phyloP scores from a whole-genome alignment of 1,140 invertebrate species.

The Diachasmimorpha longicaudata region DNA sequence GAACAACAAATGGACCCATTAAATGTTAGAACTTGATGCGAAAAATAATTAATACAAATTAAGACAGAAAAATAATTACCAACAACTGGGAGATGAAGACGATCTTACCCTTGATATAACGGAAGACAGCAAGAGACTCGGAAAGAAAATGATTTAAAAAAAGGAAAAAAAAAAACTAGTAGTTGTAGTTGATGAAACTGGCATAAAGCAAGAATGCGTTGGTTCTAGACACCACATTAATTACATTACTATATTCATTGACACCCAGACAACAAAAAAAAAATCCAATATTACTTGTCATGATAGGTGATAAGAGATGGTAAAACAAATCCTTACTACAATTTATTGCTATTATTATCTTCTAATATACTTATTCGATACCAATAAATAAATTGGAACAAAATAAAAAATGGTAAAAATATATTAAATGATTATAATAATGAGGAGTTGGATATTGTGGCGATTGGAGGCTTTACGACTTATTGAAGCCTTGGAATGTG shows the following conservation, averaged over 20 bases:
- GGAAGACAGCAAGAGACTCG: conserved; percentile 11
- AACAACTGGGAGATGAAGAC: conserved; percentile 35
- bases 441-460: not conserved
- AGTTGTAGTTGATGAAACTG: conserved; percentile 47
- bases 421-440: not conserved
- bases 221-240: conserved; percentile 53
- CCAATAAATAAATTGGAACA: conserved; percentile 43
- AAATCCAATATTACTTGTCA: conserved; percentile 58
- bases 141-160: conserved; percentile 12
- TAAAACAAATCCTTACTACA: conserved; percentile 54
- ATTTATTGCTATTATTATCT: conserved; percentile 54
- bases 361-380: conserved; percentile 54
- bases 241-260: conserved; percentile 52
- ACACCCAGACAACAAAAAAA: conserved; percentile 38
- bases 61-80: not conserved
- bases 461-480: not conserved
- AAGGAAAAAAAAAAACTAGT: conserved; percentile 33
- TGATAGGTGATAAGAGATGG: conserved; percentile 55
- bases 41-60: conserved; percentile 9
- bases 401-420: conserved; percentile 23
- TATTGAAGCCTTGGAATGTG: not conserved
- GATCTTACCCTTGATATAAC: conserved; percentile 40
- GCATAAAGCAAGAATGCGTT: conserved; percentile 41
- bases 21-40: conserved; percentile 32
- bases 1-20: conserved; percentile 58